These are phyloP conservation scores for Vanessa cardui DNA, from an alignment of 2,888 invertebrate genomes.

Conservation along the genomic window DNA sequence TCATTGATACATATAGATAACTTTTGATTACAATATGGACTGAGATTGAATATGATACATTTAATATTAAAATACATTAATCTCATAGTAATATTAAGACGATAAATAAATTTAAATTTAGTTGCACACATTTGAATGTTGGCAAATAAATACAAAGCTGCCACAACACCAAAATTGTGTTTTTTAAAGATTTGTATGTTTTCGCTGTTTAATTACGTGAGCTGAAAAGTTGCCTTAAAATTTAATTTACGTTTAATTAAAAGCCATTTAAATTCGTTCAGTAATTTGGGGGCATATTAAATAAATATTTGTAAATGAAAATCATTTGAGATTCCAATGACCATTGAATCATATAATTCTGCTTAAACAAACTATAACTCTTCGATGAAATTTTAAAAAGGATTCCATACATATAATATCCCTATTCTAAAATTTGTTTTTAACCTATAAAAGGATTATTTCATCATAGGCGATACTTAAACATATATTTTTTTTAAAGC, in stretches of 20 bases:
- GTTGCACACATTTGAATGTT: not conserved
- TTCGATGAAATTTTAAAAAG: not conserved
- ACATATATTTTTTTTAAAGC: not conserved
- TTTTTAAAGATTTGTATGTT: not conserved
- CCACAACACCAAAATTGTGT: not conserved
- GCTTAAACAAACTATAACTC: not conserved
- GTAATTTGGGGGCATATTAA: not conserved
- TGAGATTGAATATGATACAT: conserved; percentile 5
- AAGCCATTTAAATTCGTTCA: conserved; percentile 12
- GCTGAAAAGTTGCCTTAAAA: conserved; percentile 7
- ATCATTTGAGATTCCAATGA: conserved; percentile 4
- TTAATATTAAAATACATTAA: not conserved
- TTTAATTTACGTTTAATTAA: conserved; percentile 5
- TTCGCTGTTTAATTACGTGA: not conserved
- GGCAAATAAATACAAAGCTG: not conserved
- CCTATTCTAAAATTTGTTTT: not conserved
- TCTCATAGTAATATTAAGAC: conserved; percentile 1
- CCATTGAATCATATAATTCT: not conserved
- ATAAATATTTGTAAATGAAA: not conserved
- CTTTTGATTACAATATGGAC: not conserved
- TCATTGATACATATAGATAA: not conserved
- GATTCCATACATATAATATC: not conserved
- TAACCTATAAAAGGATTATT: not conserved
- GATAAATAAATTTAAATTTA: not conserved
- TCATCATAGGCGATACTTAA: conserved; percentile 2